Evolutionary conservation across 2,113 vertebrate genomes (phyloP).

Genomic region (Himantopus leucocephalus): DNA sequence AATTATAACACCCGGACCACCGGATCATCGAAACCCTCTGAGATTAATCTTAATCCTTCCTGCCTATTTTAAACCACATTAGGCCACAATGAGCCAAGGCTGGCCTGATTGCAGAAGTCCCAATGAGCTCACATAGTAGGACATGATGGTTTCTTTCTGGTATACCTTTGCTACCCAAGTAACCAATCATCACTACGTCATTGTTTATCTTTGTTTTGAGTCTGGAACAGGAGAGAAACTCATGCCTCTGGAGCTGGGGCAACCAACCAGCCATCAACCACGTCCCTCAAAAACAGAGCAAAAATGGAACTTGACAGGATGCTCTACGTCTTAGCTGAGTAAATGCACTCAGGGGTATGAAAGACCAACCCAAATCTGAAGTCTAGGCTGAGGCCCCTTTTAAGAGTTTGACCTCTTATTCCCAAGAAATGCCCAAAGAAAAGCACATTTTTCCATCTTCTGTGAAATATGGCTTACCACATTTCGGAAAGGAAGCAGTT

Average conservation of each 20-base stretch:
- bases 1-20: background rate
- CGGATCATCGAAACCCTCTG: background rate
- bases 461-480: background rate
- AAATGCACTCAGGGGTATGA: background rate
- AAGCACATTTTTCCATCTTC: background rate
- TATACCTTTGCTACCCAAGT: background rate
- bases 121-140: background rate
- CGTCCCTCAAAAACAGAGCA: background rate
- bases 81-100: background rate
- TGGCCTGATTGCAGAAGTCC: background rate
- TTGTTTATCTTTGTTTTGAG: background rate
- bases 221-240: background rate
- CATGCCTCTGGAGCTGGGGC: background rate
- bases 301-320: background rate
- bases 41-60: background rate
- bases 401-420: background rate
- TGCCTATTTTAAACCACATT: background rate
- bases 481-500: background rate
- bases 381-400: background rate
- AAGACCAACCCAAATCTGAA: background rate
- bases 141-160: background rate
- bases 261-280: background rate
- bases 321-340: accelerated
- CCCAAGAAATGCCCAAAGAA: background rate
- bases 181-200: background rate